Conservation (phyloP, 2,888 invertebrate species). For the Xanthostigma xanthostigma region DNA sequence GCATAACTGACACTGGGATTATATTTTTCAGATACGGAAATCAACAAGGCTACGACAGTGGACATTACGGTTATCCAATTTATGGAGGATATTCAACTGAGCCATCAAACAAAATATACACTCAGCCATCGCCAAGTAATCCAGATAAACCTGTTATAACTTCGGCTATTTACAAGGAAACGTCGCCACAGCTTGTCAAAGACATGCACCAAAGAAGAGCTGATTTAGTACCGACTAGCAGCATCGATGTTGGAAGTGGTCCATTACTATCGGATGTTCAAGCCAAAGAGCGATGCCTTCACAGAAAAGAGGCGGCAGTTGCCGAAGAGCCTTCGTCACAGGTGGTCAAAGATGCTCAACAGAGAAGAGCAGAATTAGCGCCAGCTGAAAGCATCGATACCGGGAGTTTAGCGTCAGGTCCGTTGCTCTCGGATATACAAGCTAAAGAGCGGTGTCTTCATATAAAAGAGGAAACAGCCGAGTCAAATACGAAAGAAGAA, state of each 20-base stretch:
- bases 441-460: constrained; percentile 30
- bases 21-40: constrained; percentile 53
- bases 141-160: constrained; percentile 52
- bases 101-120: constrained; percentile 21
- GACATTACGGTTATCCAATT: constrained; percentile 52
- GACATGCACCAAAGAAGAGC: constrained; percentile 18
- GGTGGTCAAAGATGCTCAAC: constrained; percentile 6
- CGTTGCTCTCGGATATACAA: constrained; percentile 29
- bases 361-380: constrained; percentile 5
- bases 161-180: constrained; percentile 52
- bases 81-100: constrained; percentile 42
- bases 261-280: constrained; percentile 29
- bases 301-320: constrained; percentile 18
- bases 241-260: constrained; percentile 6
- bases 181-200: constrained; percentile 29
- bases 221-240: constrained; percentile 1
- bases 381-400: constrained; percentile 5
- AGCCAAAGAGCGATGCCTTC: constrained; percentile 29
- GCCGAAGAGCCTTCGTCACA: constrained; percentile 32
- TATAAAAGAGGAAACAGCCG: constrained; percentile 16
- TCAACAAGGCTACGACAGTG: constrained; percentile 61
- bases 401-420: constrained; percentile 5
- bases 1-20: no score
- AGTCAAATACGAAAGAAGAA: constrained; percentile 15
- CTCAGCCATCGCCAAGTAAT: constrained; percentile 27